A percentile compares a stretch with the other conserved stretches of the same genome.
phyloP scores from a whole-genome alignment of 2,113 vertebrate species.

The Eulemur macaco region DNA sequence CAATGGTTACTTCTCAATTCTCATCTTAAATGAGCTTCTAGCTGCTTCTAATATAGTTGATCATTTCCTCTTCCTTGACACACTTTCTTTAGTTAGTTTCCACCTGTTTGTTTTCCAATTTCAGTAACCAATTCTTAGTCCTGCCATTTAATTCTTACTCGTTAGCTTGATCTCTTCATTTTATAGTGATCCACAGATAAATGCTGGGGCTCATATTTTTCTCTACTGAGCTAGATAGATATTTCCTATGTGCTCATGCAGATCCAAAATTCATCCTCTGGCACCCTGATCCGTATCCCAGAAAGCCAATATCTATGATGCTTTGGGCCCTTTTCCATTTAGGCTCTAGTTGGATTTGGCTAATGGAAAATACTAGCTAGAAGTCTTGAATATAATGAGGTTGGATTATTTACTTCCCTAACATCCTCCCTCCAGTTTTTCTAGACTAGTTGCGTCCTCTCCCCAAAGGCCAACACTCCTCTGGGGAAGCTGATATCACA shows the following conservation, averaged over 20 bases:
- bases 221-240: neutral
- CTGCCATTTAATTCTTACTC: neutral
- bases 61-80: neutral
- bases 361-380: neutral
- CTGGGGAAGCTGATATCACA: neutral
- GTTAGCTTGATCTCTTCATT: neutral
- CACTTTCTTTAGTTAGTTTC: neutral
- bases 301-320: neutral
- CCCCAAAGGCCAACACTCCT: neutral
- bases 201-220: neutral
- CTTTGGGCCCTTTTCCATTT: neutral
- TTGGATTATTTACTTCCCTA: neutral
- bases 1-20: neutral
- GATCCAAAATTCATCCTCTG: neutral
- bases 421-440: neutral
- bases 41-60: neutral
- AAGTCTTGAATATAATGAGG: neutral
- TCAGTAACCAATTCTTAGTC: neutral
- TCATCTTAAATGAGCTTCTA: neutral
- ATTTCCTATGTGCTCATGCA: neutral
- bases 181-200: neutral
- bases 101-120: rapidly evolving
- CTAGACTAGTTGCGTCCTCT: neutral
- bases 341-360: neutral
- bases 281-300: neutral